phyloP scores from a whole-genome alignment of 2,113 vertebrate species.

The Paratilapia polleni region DNA sequence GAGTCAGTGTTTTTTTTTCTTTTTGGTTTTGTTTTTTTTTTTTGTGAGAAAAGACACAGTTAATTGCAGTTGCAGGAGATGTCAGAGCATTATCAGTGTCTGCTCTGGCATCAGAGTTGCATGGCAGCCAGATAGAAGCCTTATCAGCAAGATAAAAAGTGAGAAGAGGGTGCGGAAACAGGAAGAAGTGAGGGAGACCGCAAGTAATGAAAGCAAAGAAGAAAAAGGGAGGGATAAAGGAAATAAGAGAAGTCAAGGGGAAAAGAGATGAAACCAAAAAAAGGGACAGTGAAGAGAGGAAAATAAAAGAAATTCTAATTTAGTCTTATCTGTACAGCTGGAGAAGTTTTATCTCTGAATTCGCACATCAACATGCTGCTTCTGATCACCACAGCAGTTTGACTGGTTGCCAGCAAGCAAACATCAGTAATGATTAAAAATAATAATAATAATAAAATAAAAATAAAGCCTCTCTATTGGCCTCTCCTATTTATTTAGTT shows the following conservation, averaged over 20 bases:
- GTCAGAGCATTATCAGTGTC: constrained; percentile 60
- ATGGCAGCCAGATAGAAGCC: constrained; percentile 57
- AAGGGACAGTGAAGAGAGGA: background rate
- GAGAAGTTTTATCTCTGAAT: constrained; percentile 34
- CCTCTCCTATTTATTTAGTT: constrained; percentile 18
- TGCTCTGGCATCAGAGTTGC: constrained; percentile 56
- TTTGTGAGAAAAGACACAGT: constrained; percentile 31
- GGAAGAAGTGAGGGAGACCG: constrained; percentile 23
- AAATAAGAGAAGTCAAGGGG: background rate
- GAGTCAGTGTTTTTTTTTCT: background rate
- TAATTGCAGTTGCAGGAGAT: constrained; percentile 67
- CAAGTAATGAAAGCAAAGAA: constrained; percentile 29
- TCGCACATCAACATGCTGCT: constrained; percentile 12
- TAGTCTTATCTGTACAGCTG: constrained; percentile 31
- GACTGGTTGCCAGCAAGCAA: constrained; percentile 37
- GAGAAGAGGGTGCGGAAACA: constrained; percentile 40
- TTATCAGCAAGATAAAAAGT: constrained; percentile 60
- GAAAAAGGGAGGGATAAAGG: background rate
- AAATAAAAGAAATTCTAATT: constrained; percentile 50
- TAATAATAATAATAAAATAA: background rate
- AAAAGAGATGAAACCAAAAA: background rate
- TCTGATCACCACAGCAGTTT: constrained; percentile 28
- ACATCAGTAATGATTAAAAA: constrained; percentile 17
- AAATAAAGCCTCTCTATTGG: background rate
- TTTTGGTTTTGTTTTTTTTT: background rate